Evolutionary conservation across 2,113 vertebrate genomes (phyloP).

Genomic region (Morone saxatilis): DNA sequence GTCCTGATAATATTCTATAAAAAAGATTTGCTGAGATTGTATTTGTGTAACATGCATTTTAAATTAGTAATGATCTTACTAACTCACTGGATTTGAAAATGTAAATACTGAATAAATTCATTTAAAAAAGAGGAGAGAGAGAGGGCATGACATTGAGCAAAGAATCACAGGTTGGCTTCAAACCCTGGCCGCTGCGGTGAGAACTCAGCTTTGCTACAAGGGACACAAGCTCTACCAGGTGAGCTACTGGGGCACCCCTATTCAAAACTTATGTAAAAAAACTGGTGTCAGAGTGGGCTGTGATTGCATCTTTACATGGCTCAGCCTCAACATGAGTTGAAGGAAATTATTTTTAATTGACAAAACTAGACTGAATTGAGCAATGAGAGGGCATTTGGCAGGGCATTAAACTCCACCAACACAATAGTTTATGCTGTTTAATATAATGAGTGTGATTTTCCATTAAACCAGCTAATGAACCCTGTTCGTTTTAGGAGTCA

Average conservation of each 20-base stretch:
- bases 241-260: too few relatives aligned
- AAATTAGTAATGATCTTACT: neutral
- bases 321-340: neutral
- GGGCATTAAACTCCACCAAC: neutral
- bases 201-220: too few relatives aligned
- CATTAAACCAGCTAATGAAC: neutral
- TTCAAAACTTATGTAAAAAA: neutral
- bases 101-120: neutral
- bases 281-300: neutral
- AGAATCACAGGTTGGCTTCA: too few relatives aligned
- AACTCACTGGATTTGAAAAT: neutral
- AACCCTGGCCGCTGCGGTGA: too few relatives aligned
- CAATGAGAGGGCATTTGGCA: neutral
- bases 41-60: neutral
- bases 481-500: neutral
- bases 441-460: neutral
- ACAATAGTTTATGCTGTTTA: neutral
- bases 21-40: neutral
- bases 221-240: too few relatives aligned
- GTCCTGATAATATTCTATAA: neutral
- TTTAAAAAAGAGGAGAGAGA: neutral
- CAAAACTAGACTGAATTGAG: neutral
- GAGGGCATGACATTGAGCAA: too few relatives aligned
- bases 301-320: neutral
- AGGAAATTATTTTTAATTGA: neutral